A percentile compares a stretch with the other conserved stretches of the same genome.
These are phyloP conservation scores for Parnassius mnemosyne DNA, from an alignment of 2,888 invertebrate species.

Conservation along the genomic window DNA sequence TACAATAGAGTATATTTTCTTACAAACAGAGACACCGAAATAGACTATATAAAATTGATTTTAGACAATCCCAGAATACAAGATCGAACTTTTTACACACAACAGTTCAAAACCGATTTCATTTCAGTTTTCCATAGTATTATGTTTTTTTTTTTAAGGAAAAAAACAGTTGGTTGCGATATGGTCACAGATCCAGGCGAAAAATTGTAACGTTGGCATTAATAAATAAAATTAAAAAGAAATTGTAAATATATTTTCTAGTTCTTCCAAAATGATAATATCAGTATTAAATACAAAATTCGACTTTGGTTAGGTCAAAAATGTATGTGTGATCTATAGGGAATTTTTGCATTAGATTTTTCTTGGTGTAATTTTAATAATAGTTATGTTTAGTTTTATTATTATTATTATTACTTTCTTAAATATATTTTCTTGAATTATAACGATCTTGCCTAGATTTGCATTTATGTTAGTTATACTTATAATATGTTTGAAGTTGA, in stretches of 20 bases:
- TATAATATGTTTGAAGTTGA: slow-evolving; percentile 76
- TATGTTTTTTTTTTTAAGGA: slow-evolving; percentile 37
- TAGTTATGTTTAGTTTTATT: slow-evolving; percentile 57
- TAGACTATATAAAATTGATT: slow-evolving; percentile 75
- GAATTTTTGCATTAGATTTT: slow-evolving; percentile 66
- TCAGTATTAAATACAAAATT: slow-evolving; percentile 81
- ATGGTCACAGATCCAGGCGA: slow-evolving; percentile 77
- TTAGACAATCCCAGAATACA: slow-evolving; percentile 80
- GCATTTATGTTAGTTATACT: slow-evolving; percentile 76
- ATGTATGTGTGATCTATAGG: slow-evolving; percentile 78
- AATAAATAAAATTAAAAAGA: slow-evolving; percentile 46
- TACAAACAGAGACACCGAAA: slow-evolving; percentile 70
- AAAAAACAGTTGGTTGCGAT: slow-evolving; percentile 72
- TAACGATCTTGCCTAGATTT: slow-evolving; percentile 78
- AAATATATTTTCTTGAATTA: slow-evolving; percentile 67
- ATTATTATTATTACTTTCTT: slow-evolving; percentile 48
- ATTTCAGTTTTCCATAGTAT: slow-evolving; percentile 50
- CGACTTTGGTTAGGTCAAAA: slow-evolving; percentile 79
- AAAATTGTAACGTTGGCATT: slow-evolving; percentile 72
- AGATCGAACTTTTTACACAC: slow-evolving; percentile 79
- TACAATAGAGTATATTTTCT: slow-evolving; percentile 78
- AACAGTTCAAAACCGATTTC: slow-evolving; percentile 57
- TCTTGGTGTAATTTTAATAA: slow-evolving; percentile 64
- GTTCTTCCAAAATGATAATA: slow-evolving; percentile 76
- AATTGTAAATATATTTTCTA: slow-evolving; percentile 79